Evolutionary conservation across 2,113 vertebrate genomes (phyloP), one percentile per base, ranked within the genome.

Genomic region (Xiphias gladius): DNA sequence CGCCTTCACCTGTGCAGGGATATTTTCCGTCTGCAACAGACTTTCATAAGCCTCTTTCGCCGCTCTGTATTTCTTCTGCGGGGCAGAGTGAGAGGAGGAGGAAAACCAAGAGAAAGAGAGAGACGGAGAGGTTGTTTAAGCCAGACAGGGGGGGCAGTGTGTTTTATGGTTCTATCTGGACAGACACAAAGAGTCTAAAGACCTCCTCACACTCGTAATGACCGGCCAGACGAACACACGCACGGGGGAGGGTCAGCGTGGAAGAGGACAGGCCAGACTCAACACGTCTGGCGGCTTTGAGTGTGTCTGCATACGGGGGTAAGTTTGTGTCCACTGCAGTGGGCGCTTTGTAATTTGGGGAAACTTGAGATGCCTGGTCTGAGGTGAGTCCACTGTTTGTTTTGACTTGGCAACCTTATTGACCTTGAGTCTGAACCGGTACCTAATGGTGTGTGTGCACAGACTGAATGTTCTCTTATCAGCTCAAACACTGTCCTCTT

Each of bases 11-110:
- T 98, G 97, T 92, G 96, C 95, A 94, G 98, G 96, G 95, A 99
- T 97, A 94, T 97, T 96, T 90, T 99, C 97, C 14, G 95, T 96
- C 95, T 98, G 97, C 95, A 99, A 91, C 93, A 99, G 97, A 94
- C 96, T 96, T 93, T 99, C 98, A 91, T 99, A 99, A 65, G 98
- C 97, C 94, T 99, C 97, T 93, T 99, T 99, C 91, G 98, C 98
- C 87, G 97, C 96, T 92, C 97, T 96, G 95, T 98, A 97, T 93
- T 98, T 99, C 95, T 97, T 97, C 98, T 99, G 94, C 86, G 89
- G n/a, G 89, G 90, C 73, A 72, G 77, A 94, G 65, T n/a, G 46
- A 79, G 39, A 65, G 32, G 26, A 35, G 5, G 41, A 75, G 58
- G 5, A 30, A 62, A 65, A 32, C 17, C 17, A 87, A 58, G 65